Percentiles rank a stretch among this genome's conserved stretches.
Conservation (phyloP, 2,113 vertebrate species). For the Bos taurus region DNA sequence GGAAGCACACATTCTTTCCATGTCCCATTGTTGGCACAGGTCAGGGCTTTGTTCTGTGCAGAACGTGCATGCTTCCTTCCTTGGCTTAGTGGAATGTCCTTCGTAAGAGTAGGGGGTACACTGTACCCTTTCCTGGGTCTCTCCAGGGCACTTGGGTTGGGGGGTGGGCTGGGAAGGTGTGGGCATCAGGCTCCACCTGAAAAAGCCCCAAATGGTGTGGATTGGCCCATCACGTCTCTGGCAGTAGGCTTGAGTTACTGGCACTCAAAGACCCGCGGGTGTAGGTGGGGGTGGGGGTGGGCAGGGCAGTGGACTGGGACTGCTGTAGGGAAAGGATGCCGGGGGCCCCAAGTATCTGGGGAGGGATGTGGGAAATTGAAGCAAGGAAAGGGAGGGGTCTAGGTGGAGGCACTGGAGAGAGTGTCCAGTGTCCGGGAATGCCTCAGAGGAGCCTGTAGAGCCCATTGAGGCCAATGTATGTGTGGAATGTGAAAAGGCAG, state of each 20-base stretch:
- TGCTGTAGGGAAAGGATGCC: background rate
- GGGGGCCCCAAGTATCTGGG: background rate
- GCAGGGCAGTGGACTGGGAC: background rate
- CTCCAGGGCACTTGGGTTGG: background rate
- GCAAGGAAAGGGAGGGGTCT: background rate
- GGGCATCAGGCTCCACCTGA: background rate
- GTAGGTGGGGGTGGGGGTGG: too few species aligned
- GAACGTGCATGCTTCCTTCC: background rate
- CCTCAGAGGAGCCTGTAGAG: background rate
- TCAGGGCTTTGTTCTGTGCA: background rate
- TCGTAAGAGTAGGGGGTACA: accelerated
- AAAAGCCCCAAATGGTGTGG: background rate
- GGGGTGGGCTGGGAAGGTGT: background rate
- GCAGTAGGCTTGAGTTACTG: background rate
- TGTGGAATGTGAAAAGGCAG: background rate
- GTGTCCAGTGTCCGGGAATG: accelerated
- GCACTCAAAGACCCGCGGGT: background rate
- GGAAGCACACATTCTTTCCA: background rate
- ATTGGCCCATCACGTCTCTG: background rate
- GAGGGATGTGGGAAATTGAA: background rate
- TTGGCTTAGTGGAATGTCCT: background rate
- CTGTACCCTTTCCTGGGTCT: background rate
- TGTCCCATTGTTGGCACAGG: background rate
- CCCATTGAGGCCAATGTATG: background rate
- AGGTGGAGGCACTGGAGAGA: background rate